These are phyloP conservation scores for Chiroxiphia lanceolata DNA, from an alignment of 2,797 vertebrate genomes.

Conservation along the genomic window DNA sequence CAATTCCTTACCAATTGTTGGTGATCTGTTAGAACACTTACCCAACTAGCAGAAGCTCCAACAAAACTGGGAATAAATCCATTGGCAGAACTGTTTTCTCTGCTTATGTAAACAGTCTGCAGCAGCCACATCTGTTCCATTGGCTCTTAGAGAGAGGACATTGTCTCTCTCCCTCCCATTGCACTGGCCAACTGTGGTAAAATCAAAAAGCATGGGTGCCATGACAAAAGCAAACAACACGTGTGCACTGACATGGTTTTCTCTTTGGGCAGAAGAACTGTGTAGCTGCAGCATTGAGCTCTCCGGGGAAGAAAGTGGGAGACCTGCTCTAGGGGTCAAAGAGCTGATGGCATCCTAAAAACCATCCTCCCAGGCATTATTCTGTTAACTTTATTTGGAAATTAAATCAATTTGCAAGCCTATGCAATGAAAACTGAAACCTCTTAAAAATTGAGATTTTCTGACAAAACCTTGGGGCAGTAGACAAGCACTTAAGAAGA, in stretches of 20 bases:
- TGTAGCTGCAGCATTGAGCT: background rate
- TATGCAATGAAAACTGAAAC: background rate
- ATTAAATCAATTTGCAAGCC: background rate
- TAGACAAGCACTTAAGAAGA: background rate
- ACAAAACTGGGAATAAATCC: background rate
- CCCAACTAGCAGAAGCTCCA: background rate
- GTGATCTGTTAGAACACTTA: background rate
- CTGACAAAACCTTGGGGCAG: background rate
- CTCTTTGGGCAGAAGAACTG: background rate
- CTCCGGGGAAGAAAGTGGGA: background rate
- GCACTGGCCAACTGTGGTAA: accelerated
- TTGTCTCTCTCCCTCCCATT: background rate
- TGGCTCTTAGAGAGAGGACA: background rate
- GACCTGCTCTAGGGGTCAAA: background rate
- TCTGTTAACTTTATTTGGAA: background rate
- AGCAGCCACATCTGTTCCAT: background rate
- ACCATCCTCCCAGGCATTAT: background rate
- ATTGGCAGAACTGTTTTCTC: background rate
- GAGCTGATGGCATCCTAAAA: background rate
- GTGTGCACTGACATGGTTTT: background rate
- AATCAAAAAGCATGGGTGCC: background rate
- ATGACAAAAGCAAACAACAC: background rate
- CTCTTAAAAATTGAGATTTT: background rate
- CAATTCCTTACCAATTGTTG: background rate
- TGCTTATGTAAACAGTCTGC: background rate